Percentiles rank a stretch among this genome's conserved stretches.
phyloP scores from a whole-genome alignment of 2,113 vertebrate genomes.

The Osmerus mordax region DNA sequence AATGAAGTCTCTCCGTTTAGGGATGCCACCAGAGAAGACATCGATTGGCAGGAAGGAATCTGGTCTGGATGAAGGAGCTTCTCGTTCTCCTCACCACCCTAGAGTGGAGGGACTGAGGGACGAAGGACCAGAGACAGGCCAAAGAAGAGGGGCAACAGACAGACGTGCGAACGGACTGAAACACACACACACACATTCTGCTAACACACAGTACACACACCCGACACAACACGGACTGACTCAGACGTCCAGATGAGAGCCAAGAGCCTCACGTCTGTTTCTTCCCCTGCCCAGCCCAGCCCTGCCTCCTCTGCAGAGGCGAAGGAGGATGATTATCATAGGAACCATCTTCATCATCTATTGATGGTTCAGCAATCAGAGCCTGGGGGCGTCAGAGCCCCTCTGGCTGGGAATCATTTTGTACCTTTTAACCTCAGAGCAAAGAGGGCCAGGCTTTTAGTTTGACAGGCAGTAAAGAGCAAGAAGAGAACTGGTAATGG shows the following conservation, averaged over 20 bases:
- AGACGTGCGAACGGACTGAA: too few relatives aligned
- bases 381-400: constrained; percentile 36
- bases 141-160: too few relatives aligned
- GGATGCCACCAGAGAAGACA: too few relatives aligned
- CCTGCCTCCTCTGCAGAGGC: constrained; percentile 8
- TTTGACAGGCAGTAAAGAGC: constrained; percentile 52
- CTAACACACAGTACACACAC: constrained; percentile 10
- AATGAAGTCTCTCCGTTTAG: too few relatives aligned
- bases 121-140: too few relatives aligned
- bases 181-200: constrained; percentile 17
- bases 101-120: too few relatives aligned
- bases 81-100: too few relatives aligned
- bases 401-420: constrained; percentile 57
- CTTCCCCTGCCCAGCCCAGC: not conserved
- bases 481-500: constrained; percentile 66
- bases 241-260: not conserved
- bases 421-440: constrained; percentile 61
- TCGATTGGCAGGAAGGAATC: too few relatives aligned
- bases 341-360: constrained; percentile 14
- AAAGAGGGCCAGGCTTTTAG: constrained; percentile 67
- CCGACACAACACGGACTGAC: not conserved
- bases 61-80: too few relatives aligned
- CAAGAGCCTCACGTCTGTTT: not conserved
- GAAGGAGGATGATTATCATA: constrained; percentile 35
- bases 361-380: constrained; percentile 55